phyloP scores from a whole-genome alignment of 2,888 invertebrate species.

The Lucinisca nassula region DNA sequence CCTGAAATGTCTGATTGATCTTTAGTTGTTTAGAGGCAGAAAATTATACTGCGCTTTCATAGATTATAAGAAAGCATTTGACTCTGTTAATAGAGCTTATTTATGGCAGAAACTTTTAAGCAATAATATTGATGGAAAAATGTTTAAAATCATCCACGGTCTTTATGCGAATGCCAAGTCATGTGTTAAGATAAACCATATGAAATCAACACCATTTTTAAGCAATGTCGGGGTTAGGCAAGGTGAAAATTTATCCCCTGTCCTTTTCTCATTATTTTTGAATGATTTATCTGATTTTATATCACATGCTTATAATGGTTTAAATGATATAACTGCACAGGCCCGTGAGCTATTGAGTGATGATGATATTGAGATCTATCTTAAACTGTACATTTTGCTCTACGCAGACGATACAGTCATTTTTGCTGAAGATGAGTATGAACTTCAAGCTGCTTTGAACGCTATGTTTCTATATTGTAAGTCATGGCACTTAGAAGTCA shows the following conservation, averaged over 20 bases:
- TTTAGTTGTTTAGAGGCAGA: background rate
- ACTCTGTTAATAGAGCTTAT: background rate
- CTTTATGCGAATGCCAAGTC: background rate
- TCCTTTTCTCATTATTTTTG: slow-evolving; percentile 6
- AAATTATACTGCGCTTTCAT: background rate
- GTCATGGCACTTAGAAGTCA: slow-evolving; percentile 25
- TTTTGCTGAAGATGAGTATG: slow-evolving; percentile 39
- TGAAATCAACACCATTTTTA: background rate
- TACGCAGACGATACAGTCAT: slow-evolving; percentile 39
- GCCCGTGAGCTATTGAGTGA: no score
- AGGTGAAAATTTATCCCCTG: background rate
- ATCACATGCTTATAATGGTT: slow-evolving; percentile 3
- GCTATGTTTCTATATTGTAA: slow-evolving; percentile 35
- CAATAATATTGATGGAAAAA: background rate
- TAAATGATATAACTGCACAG: background rate
- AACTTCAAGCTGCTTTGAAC: slow-evolving; percentile 28
- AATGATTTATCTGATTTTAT: slow-evolving; percentile 6
- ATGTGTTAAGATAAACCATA: background rate
- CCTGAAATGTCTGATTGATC: background rate
- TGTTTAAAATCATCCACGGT: background rate
- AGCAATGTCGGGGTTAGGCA: background rate
- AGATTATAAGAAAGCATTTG: background rate
- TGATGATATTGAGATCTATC: slow-evolving; percentile 33
- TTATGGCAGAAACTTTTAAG: background rate
- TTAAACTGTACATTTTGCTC: slow-evolving; percentile 31